phyloP scores from a whole-genome alignment of 2,797 vertebrate species.

The Psittacula derbiana region DNA sequence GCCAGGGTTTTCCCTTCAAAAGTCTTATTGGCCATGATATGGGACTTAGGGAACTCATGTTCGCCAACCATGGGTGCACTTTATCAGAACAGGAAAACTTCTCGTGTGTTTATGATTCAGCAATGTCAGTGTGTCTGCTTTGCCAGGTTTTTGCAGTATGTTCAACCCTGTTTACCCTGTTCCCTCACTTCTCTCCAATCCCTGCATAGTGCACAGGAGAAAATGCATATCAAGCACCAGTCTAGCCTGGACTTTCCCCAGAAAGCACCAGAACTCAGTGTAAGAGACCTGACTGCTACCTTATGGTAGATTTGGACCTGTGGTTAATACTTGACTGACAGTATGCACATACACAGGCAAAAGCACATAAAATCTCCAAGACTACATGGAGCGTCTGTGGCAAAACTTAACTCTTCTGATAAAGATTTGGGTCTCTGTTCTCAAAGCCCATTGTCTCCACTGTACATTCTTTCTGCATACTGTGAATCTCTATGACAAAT shows the following conservation, averaged over 20 bases:
- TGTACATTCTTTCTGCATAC: constrained; percentile 11
- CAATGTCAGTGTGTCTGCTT: background rate
- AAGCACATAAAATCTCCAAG: background rate
- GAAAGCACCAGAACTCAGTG: background rate
- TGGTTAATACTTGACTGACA: background rate
- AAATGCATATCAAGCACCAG: background rate
- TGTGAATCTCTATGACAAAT: constrained; percentile 17
- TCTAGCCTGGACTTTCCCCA: background rate
- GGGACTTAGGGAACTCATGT: rapidly evolving
- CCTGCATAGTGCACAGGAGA: background rate
- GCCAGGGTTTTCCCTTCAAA: background rate
- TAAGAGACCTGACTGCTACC: background rate
- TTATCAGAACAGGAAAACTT: background rate
- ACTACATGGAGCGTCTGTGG: background rate
- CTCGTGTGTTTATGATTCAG: background rate
- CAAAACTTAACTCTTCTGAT: background rate
- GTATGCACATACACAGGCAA: background rate
- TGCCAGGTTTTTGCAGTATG: background rate
- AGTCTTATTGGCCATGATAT: background rate
- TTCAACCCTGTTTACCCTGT: background rate
- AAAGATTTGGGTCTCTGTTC: background rate
- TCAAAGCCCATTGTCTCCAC: background rate
- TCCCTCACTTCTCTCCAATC: background rate
- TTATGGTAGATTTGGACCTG: background rate
- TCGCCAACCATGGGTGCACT: rapidly evolving